A percentile compares a stretch with the other conserved stretches of the same genome.
phyloP scores from a whole-genome alignment of 2,113 vertebrate species.

The Oryctolagus cuniculus region DNA sequence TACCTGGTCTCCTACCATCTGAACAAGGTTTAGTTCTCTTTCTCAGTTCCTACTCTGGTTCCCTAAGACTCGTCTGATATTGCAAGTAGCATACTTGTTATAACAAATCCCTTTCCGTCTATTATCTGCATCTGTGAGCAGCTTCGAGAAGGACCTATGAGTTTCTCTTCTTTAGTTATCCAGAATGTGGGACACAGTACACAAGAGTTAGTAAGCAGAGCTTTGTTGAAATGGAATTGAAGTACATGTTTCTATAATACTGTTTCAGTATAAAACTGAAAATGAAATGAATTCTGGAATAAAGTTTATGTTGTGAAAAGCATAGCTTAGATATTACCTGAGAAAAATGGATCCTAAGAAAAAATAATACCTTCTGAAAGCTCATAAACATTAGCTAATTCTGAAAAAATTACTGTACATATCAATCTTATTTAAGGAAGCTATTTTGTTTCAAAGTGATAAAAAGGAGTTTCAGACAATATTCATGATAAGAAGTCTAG shows the following conservation, averaged over 20 bases:
- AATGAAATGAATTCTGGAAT: slow-evolving; percentile 7
- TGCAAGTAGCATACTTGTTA: neutral
- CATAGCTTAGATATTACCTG: neutral
- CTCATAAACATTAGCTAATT: slow-evolving; percentile 1
- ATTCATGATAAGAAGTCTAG: neutral
- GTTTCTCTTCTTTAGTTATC: slow-evolving; percentile 1
- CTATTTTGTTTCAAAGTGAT: neutral
- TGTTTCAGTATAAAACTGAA: slow-evolving; percentile 5
- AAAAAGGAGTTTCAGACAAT: slow-evolving; percentile 19
- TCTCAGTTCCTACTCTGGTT: neutral
- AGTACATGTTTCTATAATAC: slow-evolving; percentile 9
- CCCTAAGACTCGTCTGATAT: neutral
- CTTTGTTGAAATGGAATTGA: slow-evolving; percentile 44
- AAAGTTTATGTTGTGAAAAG: neutral
- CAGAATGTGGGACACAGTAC: neutral
- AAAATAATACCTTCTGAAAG: neutral
- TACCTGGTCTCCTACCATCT: neutral
- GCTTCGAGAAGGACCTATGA: neutral
- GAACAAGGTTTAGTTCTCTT: neutral
- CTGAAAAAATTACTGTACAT: neutral
- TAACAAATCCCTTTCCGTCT: neutral
- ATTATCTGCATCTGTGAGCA: neutral
- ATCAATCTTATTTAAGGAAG: neutral
- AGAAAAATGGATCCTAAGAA: neutral
- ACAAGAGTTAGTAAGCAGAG: neutral